These are phyloP conservation scores for Ruditapes philippinarum DNA, from an alignment of 1,140 invertebrate genomes.

Conservation along the genomic window DNA sequence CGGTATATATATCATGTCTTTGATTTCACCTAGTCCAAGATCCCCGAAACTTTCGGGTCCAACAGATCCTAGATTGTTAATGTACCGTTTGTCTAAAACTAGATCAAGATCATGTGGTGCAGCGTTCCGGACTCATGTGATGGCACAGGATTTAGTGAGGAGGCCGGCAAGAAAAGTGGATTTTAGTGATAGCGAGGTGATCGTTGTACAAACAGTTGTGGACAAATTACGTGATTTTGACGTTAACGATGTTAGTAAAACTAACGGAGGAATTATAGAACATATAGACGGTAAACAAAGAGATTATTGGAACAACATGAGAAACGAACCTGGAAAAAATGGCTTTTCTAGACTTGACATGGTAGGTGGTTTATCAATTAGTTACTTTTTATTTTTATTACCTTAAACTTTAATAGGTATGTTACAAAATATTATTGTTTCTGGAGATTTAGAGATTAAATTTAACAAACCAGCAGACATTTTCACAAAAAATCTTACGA, in stretches of 20 bases:
- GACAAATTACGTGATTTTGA: not conserved
- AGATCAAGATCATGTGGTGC: constrained; percentile 55
- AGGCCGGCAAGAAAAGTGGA: not conserved
- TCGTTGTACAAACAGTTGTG: not conserved
- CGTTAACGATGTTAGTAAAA: not conserved
- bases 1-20: not conserved
- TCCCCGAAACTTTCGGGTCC: constrained; percentile 9
- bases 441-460: too few species aligned
- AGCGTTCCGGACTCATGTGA: not conserved
- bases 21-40: not conserved
- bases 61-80: constrained; percentile 38
- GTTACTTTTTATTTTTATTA: too few species aligned
- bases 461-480: too few species aligned
- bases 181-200: constrained; percentile 11
- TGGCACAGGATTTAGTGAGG: not conserved
- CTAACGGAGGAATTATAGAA: not conserved
- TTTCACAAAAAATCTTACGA: too few species aligned
- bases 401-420: too few species aligned
- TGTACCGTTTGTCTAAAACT: constrained; percentile 64
- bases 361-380: not conserved
- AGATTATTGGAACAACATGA: not conserved
- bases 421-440: too few species aligned
- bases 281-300: not conserved
- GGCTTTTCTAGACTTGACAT: constrained; percentile 56
- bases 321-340: not conserved